Evolutionary conservation across 2,888 invertebrate species (phyloP), one percentile per base, ranked within the genome.

Genomic region (Anthoptus insignis): DNA sequence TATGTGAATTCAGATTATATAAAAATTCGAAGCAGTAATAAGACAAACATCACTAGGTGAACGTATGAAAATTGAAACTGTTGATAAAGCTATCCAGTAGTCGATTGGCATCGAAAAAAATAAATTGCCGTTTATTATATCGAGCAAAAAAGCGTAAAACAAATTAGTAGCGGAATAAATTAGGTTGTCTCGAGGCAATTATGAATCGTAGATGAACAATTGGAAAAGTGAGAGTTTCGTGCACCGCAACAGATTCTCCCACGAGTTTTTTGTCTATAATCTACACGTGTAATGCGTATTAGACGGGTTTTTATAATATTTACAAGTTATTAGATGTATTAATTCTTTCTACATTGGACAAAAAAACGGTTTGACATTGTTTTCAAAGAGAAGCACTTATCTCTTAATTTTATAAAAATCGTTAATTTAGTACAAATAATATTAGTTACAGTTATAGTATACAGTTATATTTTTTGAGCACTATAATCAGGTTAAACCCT

Each of bases 181-280:
- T 64, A 65, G 68, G 64, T 69, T 54, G 65, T 67, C 69, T 70
- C 50, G 60, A 68, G 64, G 60, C 64, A 72, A 74, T 72, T 72
- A 69, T 64, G 64, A 69, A 69, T 71, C 50, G 68, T 61, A 67
- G 68, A 70, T 65, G 61, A 64, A 66, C 53, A 37, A 47, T 65
- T 59, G 50, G 52, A 66, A 73, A 70, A 75, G 75, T 74, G 74
- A 75, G 73, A 74, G 70, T 71, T 45, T 24, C 49, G 52, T 64
- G 67, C 45, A 52, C 64, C 37, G 61, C 59, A 59, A 47, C 27
- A 57, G 53, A 65, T 65, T 66, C 65, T 65, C 63, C 56, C 63
- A 63, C 56, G 63, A 56, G 63, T 45, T 39, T 24, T 47, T 47
- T 47, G 47, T 24, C n/a, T 47, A 8, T 24, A 47, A 24, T 24